Conservation (phyloP, 2,797 vertebrate genomes). For the Hylomyscus alleni region DNA sequence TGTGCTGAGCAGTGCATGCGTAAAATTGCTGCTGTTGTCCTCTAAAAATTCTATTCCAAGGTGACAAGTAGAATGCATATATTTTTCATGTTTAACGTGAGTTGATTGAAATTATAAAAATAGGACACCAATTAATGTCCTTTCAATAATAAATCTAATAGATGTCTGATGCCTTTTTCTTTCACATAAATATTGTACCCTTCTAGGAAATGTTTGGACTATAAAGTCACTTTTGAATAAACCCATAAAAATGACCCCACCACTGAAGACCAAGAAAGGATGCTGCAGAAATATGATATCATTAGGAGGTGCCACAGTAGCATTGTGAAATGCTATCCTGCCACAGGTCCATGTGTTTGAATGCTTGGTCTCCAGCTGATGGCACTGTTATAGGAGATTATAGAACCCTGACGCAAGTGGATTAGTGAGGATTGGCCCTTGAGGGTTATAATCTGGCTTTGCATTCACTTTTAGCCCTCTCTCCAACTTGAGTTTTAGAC, state of each 20-base stretch:
- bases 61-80: slow-evolving; percentile 51
- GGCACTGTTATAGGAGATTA: neutral
- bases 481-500: neutral
- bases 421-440: neutral
- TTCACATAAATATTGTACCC: neutral
- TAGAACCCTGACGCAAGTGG: neutral
- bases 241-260: neutral
- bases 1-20: slow-evolving; percentile 26
- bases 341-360: neutral
- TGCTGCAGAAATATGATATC: neutral
- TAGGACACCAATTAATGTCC: slow-evolving; percentile 11
- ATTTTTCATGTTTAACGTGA: slow-evolving; percentile 20
- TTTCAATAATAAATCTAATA: neutral
- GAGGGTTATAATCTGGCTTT: neutral
- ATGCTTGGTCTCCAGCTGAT: neutral
- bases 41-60: slow-evolving; percentile 67
- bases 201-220: neutral
- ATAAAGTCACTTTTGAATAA: slow-evolving; percentile 33
- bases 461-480: neutral
- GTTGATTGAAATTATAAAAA: slow-evolving; percentile 32
- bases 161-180: neutral
- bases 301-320: neutral
- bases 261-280: neutral
- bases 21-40: slow-evolving; percentile 55
- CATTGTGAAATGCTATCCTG: neutral